Percentiles rank a stretch among this genome's conserved stretches.
These are phyloP conservation scores for Delphinapterus leucas DNA, from an alignment of 2,113 vertebrate genomes.

Conservation along the genomic window DNA sequence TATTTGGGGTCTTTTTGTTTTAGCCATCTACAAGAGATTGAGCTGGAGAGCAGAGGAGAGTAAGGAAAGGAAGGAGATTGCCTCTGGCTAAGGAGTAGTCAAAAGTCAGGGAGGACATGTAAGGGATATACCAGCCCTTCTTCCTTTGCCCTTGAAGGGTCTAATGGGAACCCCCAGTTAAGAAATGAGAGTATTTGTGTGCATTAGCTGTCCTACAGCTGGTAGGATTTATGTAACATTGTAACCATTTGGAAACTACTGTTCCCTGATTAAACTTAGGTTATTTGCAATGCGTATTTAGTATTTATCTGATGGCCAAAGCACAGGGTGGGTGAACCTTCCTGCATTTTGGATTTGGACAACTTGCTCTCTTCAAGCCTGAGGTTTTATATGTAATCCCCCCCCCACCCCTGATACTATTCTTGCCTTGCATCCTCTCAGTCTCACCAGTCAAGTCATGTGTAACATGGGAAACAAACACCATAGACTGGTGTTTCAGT, in stretches of 20 bases:
- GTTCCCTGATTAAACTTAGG: not conserved
- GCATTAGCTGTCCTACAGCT: not conserved
- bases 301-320: not conserved
- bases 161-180: not conserved
- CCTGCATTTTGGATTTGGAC: not conserved
- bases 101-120: not conserved
- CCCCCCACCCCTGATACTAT: not conserved
- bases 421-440: not conserved
- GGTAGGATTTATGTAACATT: not conserved
- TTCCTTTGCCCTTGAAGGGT: not conserved
- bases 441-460: not conserved
- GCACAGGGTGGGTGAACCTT: not conserved
- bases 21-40: not conserved
- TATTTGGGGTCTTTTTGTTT: not conserved
- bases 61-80: not conserved
- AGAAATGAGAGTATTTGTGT: not conserved
- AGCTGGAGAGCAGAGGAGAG: not conserved
- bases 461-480: slow-evolving; percentile 1
- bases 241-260: not conserved
- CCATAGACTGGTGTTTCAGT: not conserved
- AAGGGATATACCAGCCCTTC: not conserved
- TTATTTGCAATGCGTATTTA: not conserved
- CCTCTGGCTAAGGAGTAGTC: not conserved
- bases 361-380: not conserved
- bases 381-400: not conserved